Evolutionary conservation across 2,797 vertebrate species (phyloP).

Genomic region (Centroberyx gerrardi): DNA sequence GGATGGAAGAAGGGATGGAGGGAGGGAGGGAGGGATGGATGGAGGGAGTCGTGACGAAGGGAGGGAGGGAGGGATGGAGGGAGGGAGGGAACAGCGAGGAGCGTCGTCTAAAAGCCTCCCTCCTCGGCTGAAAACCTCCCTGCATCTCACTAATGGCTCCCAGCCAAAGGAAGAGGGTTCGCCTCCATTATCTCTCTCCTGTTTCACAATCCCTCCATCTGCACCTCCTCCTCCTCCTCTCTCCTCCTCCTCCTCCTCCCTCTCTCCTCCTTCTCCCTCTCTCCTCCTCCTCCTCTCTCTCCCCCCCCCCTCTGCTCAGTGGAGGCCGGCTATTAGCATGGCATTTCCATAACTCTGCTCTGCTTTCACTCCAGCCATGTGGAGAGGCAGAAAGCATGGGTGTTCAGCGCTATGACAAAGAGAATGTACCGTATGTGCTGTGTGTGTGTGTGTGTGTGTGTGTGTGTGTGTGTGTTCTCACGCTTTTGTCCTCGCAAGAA

Average conservation of each 20-base stretch:
- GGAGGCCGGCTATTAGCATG: slow-evolving; percentile 46
- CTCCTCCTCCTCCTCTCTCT: slow-evolving; percentile 48
- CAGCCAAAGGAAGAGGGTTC: slow-evolving; percentile 63
- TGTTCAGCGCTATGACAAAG: slow-evolving; percentile 41
- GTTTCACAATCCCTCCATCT: slow-evolving; percentile 62
- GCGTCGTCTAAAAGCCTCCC: not conserved
- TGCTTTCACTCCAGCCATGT: slow-evolving; percentile 50
- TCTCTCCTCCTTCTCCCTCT: slow-evolving; percentile 50
- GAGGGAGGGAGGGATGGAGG: not conserved
- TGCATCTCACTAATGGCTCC: slow-evolving; percentile 67
- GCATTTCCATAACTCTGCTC: slow-evolving; percentile 63
- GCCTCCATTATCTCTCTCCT: slow-evolving; percentile 69
- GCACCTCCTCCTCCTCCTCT: slow-evolving; percentile 44
- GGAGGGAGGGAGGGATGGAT: slow-evolving; percentile 11
- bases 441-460: slow-evolving; percentile 12
- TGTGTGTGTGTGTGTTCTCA: slow-evolving; percentile 8
- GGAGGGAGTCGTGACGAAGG: slow-evolving; percentile 28
- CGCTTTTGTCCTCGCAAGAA: slow-evolving; percentile 34
- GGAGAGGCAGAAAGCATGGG: slow-evolving; percentile 57
- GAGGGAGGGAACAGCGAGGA: slow-evolving; percentile 17
- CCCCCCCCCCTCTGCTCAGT: slow-evolving; percentile 14
- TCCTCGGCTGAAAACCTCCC: slow-evolving; percentile 67
- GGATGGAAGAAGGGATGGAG: slow-evolving; percentile 47
- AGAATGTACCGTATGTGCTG: slow-evolving; percentile 22
- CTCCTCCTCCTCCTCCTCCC: slow-evolving; percentile 15